Evolutionary conservation across 2,888 invertebrate species (phyloP).

Genomic region (Hyppa rectilinea): DNA sequence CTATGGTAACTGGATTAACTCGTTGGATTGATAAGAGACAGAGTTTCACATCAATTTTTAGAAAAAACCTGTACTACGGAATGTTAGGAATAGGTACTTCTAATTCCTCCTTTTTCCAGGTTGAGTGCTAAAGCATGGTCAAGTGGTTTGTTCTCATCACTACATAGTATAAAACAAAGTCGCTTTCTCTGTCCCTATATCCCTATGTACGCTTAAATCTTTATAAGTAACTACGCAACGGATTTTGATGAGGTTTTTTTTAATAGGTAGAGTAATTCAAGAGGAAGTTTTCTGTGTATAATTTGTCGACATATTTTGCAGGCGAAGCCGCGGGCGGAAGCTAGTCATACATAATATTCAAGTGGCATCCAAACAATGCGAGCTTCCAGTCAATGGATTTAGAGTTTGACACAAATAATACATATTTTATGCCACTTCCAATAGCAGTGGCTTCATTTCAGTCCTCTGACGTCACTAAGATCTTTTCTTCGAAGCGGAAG

Average conservation of each 20-base stretch:
- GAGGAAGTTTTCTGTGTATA: too few species aligned
- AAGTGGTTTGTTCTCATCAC: not conserved
- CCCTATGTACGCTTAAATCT: too few species aligned
- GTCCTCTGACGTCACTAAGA: conserved; percentile 50
- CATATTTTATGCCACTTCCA: conserved; percentile 51
- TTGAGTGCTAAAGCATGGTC: not conserved
- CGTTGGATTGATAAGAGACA: not conserved
- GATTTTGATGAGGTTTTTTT: too few species aligned
- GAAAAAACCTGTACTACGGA: not conserved
- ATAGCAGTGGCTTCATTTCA: conserved; percentile 43
- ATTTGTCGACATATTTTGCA: too few species aligned
- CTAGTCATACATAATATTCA: not conserved
- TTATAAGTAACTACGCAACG: too few species aligned
- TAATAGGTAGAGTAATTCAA: too few species aligned
- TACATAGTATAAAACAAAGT: too few species aligned
- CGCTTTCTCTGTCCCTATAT: too few species aligned
- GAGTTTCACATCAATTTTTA: not conserved
- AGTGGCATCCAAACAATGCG: conserved; percentile 24
- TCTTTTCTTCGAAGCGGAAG: conserved; percentile 61
- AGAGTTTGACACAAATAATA: conserved; percentile 50
- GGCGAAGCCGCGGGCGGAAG: too few species aligned
- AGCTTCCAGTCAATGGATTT: conserved; percentile 15
- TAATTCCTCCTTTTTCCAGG: not conserved
- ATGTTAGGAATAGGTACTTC: not conserved
- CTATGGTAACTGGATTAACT: too few species aligned